Percentiles rank a stretch among this genome's conserved stretches.
Evolutionary conservation across 37 sponge, comb jelly and placozoan species (phyloP).

Genomic region (Haliclona indistincta): DNA sequence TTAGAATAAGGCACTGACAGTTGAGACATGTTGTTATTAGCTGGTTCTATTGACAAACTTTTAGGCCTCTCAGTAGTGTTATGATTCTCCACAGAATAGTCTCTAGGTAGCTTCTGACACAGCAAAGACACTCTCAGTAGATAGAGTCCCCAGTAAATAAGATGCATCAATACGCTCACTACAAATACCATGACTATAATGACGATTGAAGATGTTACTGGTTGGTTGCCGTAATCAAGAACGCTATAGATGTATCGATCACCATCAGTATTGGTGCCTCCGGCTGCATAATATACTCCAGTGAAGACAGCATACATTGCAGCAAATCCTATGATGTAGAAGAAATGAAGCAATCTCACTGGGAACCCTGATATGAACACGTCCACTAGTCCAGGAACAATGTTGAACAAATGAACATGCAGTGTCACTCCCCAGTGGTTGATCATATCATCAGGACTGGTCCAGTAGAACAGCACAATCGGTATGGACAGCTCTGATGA

Average conservation of each 20-base stretch:
- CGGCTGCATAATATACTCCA: conserved; percentile 34
- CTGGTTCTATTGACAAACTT: too few species aligned
- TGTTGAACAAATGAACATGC: conserved; percentile 27
- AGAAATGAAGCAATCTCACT: conserved; percentile 28
- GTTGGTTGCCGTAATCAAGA: conserved; percentile 33
- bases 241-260: conserved; percentile 31
- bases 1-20: too few species aligned
- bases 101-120: background rate
- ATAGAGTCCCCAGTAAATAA: conserved; percentile 2
- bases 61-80: too few species aligned
- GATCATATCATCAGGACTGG: background rate
- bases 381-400: conserved; percentile 24
- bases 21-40: too few species aligned
- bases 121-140: background rate
- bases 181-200: conserved; percentile 7
- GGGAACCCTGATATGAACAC: conserved; percentile 9
- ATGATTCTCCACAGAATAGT: too few species aligned
- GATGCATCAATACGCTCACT: conserved; percentile 15
- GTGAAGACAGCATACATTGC: conserved; percentile 34
- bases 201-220: conserved; percentile 3
- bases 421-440: background rate
- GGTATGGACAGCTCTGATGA: background rate
- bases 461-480: conserved; percentile 36
- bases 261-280: conserved; percentile 23
- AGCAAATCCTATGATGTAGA: background rate